Evolutionary conservation across 2,888 invertebrate species (phyloP), one percentile per base, ranked within the genome.

Genomic region (Orthosia incerta): DNA sequence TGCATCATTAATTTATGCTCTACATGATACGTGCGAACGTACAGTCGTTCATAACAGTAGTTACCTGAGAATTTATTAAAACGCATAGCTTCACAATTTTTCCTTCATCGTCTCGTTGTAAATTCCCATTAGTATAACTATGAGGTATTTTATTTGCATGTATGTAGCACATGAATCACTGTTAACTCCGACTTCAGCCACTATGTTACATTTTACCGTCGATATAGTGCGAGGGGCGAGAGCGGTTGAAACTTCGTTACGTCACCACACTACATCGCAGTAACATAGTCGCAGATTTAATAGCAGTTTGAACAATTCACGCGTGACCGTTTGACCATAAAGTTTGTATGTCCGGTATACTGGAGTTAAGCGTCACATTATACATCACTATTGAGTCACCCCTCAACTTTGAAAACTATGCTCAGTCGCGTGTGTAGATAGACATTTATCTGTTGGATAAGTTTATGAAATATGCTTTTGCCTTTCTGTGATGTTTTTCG

Each of bases 231-330:
- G 80, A 76, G 71, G 75, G 76, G 72, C 51, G 79, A 79, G 75
- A 79, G 64, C 85, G 83, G 83, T 84, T 86, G 85, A 80, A 89
- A 90, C 87, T 90, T 89, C 85, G 89, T 89, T 87, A 89, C 86
- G 87, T 90, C 89, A 83, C 87, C 80, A 82, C 88, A 86, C 85
- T 85, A 83, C 77, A 81, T 79, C 75, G 85, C 77, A 81, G 84
- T 79, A 74, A 74, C 84, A 76, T 81, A 80, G 81, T 86, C 84
- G 83, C 86, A 89, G 86, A 89, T 89, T 89, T 89, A 90, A 90
- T 87, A 88, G 90, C 88, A 86, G 86, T 89, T 88, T 87, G 86
- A 86, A 87, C 87, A 84, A 88, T 89, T 88, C 87, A 86, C 88
- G 86, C 89, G 86, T 87, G 86, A 88, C 89, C 84, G 86, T 86